These are phyloP conservation scores for Mesitornis unicolor DNA, from an alignment of 2,113 vertebrate species.

Conservation along the genomic window DNA sequence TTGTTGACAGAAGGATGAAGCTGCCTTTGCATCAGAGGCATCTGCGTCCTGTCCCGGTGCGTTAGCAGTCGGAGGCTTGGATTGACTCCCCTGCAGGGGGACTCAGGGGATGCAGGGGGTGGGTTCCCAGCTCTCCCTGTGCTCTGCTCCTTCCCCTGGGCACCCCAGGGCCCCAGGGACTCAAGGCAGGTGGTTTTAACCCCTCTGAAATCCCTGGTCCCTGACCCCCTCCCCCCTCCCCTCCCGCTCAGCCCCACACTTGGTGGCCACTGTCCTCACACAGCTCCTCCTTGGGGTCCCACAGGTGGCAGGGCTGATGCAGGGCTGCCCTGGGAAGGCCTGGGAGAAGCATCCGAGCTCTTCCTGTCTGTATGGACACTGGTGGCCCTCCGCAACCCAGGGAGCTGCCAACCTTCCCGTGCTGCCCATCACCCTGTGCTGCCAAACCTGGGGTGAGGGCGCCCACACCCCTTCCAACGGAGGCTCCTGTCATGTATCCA, in stretches of 20 bases:
- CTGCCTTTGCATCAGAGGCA: background rate
- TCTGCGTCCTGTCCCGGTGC: background rate
- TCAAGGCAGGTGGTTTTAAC: background rate
- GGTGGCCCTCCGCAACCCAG: background rate
- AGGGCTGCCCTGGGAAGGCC: background rate
- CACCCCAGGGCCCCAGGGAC: background rate
- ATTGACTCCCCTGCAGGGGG: background rate
- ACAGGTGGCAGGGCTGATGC: accelerated
- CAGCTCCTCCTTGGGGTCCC: background rate
- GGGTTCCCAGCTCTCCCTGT: background rate
- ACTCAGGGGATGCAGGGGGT: background rate
- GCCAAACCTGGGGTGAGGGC: background rate
- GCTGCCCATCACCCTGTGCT: background rate
- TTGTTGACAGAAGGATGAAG: conserved; percentile 39
- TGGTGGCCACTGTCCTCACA: background rate
- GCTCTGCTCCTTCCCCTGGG: background rate
- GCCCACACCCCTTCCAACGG: accelerated
- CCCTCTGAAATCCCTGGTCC: background rate
- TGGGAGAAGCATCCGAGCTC: background rate
- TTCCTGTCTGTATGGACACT: accelerated
- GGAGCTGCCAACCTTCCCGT: background rate
- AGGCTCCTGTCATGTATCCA: background rate
- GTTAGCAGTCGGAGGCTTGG: background rate
- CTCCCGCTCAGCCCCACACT: background rate
- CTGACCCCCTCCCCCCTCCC: too few species aligned